Evolutionary conservation across 53 echinoderm and acorn worm species (phyloP).

Genomic region (Actinopyga echinites): DNA sequence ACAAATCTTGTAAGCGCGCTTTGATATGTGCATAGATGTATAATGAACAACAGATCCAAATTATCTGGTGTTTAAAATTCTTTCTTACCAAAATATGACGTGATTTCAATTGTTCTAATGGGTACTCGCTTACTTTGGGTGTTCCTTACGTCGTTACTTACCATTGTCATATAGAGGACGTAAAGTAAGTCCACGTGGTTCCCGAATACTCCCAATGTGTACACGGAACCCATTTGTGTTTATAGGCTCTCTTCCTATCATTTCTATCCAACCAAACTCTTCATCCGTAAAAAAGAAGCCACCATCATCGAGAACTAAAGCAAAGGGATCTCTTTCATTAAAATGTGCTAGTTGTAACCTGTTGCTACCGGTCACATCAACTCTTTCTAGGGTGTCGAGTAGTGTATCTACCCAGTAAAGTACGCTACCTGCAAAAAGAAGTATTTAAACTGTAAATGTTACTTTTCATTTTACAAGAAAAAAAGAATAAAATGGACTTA

Average conservation of each 20-base stretch:
- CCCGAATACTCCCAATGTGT: neutral
- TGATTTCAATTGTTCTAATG: too few relatives aligned
- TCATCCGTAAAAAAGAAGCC: neutral
- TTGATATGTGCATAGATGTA: too few relatives aligned
- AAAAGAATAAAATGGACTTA: too few relatives aligned
- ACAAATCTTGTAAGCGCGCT: too few relatives aligned
- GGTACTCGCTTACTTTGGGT: too few relatives aligned
- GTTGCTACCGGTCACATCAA: neutral
- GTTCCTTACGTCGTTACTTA: neutral
- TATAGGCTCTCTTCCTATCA: neutral
- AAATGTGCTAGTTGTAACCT: neutral
- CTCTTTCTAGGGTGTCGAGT: neutral
- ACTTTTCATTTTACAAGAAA: too few relatives aligned
- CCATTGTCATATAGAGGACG: neutral
- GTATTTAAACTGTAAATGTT: too few relatives aligned
- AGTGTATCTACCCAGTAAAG: slow-evolving; percentile 28
- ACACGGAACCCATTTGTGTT: neutral
- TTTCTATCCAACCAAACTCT: neutral
- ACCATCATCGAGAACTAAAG: neutral
- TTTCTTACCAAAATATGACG: too few relatives aligned
- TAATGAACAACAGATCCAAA: too few relatives aligned
- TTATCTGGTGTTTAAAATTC: too few relatives aligned
- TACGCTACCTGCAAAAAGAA: neutral
- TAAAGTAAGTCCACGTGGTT: slow-evolving; percentile 23
- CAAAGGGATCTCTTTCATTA: neutral